Evolutionary conservation across 2,888 invertebrate species (phyloP), one percentile per base, ranked within the genome.

Genomic region (Gryllus longicercus): DNA sequence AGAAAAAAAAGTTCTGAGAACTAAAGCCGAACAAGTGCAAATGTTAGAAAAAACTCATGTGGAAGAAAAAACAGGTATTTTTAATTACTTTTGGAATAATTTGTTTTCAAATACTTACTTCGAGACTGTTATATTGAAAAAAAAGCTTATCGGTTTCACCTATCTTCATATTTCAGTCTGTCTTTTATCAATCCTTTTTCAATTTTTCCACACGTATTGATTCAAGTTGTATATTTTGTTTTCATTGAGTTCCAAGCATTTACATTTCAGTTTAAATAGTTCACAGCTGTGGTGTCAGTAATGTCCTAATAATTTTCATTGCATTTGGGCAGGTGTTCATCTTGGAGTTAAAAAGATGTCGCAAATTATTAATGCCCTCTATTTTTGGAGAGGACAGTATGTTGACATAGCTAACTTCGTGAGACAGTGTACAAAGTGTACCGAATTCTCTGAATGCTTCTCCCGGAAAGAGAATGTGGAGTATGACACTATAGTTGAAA

Each of bases 381-480:
- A 83, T 80, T 84, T 84, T 80, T 85, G 85, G 85, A 82, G 84
- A 74, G 82, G 83, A n/a, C 81, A 84, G 78, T 85, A 85, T 82
- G 81, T 83, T 38, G 85, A 84, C 81, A 82, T 85, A 21, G 81
- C 82, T 25, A 84, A 83, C 75, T 83, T 82, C 79, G 84, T 84
- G 74, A 82, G 83, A 75, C 78, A 82, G 18, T 85, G 85, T 79
- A 81, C 79, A 10, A 80, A 82, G 49, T 85, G 85, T 79, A 80
- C 82, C 2, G 84, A 84, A 74, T 77, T 81, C n/a, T 25, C 75
- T 12, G 25, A 63, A 21, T 78, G 8, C 74, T 16, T 18, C 16
- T 49, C 50, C 21, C 16, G 38, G 21, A 75, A 50, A 38, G 21
- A 77, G 74, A 75, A 76, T n/a, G 25, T 75, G 50, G n/a, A 78